phyloP scores from a whole-genome alignment of 2,113 vertebrate genomes.

The Oryzias melastigma region DNA sequence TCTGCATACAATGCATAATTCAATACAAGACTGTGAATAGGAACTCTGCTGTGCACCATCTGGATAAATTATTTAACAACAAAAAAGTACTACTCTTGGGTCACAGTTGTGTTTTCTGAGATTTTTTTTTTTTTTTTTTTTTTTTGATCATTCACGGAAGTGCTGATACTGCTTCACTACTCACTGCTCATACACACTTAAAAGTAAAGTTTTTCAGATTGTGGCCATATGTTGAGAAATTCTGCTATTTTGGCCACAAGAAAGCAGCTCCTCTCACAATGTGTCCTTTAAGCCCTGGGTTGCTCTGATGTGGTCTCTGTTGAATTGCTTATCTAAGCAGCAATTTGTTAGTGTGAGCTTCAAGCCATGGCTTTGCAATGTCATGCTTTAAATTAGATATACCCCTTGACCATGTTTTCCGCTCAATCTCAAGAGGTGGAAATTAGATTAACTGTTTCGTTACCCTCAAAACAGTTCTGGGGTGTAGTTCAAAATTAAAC shows the following conservation, averaged over 20 bases:
- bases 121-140: background rate
- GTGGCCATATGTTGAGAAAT: constrained; percentile 1
- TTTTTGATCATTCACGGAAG: background rate
- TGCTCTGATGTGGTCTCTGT: constrained; percentile 50
- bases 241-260: constrained; percentile 24
- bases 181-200: background rate
- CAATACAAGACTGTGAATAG: constrained; percentile 2
- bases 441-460: constrained; percentile 77
- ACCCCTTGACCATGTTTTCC: constrained; percentile 70
- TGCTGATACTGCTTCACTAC: background rate
- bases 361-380: constrained; percentile 70
- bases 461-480: constrained; percentile 48
- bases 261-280: constrained; percentile 28
- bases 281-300: constrained; percentile 52
- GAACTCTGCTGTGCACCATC: constrained; percentile 6
- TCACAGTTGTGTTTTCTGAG: constrained; percentile 19
- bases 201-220: background rate
- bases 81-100: constrained; percentile 5
- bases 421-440: constrained; percentile 69
- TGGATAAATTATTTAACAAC: constrained; percentile 18
- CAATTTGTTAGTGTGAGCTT: constrained; percentile 73
- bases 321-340: constrained; percentile 78
- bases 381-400: constrained; percentile 76
- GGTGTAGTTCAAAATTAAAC: constrained; percentile 34
- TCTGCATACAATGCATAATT: background rate